phyloP scores from a whole-genome alignment of 2,113 vertebrate species.

The Seriola quinqueradiata region DNA sequence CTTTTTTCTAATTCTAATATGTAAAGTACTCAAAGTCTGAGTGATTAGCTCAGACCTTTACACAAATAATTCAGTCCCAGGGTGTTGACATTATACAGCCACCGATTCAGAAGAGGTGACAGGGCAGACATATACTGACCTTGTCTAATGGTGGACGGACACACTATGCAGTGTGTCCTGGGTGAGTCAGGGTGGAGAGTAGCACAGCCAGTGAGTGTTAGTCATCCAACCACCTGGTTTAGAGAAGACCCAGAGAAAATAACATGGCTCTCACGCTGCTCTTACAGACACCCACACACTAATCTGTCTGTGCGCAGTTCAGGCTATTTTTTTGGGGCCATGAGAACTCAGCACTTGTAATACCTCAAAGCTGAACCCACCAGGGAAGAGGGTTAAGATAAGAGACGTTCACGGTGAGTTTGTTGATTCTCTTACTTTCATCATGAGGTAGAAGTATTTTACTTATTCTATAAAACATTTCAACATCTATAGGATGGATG shows the following conservation, averaged over 20 bases:
- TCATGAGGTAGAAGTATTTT: no score
- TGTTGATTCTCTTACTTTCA: no score
- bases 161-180: constrained; percentile 10
- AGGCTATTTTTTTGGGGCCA: constrained; percentile 4
- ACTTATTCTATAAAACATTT: no score
- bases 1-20: no score
- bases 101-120: constrained; percentile 23
- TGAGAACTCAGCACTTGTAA: neutral
- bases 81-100: no score
- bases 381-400: neutral
- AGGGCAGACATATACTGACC: constrained; percentile 41
- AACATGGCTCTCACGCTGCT: constrained; percentile 32
- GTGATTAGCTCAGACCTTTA: no score
- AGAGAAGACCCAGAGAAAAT: constrained; percentile 46
- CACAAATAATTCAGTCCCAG: no score
- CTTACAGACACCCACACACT: constrained; percentile 42
- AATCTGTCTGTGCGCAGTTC: constrained; percentile 37
- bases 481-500: neutral
- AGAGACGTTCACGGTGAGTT: neutral
- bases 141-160: constrained; percentile 47
- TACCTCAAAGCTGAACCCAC: neutral
- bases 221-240: constrained; percentile 52
- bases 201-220: constrained; percentile 43
- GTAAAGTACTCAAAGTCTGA: no score
- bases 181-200: constrained; percentile 58